A percentile compares a stretch with the other conserved stretches of the same genome.
These are phyloP conservation scores for Harpalus rufipes DNA, from an alignment of 2,888 invertebrate species.

Conservation along the genomic window DNA sequence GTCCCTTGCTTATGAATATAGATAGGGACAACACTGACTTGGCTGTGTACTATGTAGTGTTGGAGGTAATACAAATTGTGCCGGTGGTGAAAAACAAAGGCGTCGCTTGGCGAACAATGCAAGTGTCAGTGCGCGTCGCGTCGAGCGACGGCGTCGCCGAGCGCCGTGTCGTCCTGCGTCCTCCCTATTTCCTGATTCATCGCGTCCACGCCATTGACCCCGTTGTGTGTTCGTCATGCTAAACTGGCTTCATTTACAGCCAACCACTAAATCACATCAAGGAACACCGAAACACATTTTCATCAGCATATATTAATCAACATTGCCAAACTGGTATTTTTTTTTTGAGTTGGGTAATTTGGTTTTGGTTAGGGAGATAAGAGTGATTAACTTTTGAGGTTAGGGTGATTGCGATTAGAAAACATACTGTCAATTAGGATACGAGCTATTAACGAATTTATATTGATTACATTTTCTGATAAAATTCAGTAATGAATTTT, in stretches of 20 bases:
- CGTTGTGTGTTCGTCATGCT: slow-evolving; percentile 73
- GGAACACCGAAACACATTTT: slow-evolving; percentile 68
- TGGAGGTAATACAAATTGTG: slow-evolving; percentile 72
- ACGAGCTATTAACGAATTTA: neutral
- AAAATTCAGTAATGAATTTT: no score
- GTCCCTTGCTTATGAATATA: slow-evolving; percentile 59
- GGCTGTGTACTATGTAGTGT: neutral
- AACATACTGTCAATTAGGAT: neutral
- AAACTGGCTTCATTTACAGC: slow-evolving; percentile 74
- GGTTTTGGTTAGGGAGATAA: slow-evolving; percentile 9
- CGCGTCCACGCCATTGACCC: slow-evolving; percentile 78
- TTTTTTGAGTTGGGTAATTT: slow-evolving; percentile 19
- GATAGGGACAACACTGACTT: slow-evolving; percentile 35
- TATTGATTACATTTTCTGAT: neutral
- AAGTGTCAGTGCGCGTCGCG: slow-evolving; percentile 73
- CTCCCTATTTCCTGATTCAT: slow-evolving; percentile 77
- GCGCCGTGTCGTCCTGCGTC: slow-evolving; percentile 69
- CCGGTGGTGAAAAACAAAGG: slow-evolving; percentile 74
- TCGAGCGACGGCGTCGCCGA: slow-evolving; percentile 67
- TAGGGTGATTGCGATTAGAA: neutral
- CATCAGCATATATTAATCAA: slow-evolving; percentile 62
- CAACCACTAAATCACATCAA: slow-evolving; percentile 74
- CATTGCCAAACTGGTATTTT: slow-evolving; percentile 29
- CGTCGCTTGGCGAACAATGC: slow-evolving; percentile 72
- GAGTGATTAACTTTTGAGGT: neutral